Base-by-base conservation (phyloP, 2,797 vertebrate genomes). In the Epinephelus malabaricus region DNA sequence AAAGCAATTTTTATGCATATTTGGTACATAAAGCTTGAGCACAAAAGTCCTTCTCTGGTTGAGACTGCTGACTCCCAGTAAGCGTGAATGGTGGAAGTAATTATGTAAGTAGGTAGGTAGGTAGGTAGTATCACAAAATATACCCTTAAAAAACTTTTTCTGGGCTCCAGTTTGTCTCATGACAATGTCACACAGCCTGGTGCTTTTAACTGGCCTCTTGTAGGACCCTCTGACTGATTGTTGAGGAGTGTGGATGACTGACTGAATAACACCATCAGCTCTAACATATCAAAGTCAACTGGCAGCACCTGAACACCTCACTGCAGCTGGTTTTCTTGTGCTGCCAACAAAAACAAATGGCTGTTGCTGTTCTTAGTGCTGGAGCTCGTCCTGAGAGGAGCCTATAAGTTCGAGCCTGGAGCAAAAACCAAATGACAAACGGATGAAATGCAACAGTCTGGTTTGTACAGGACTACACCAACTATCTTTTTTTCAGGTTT, bases 221-320 rank as follows among this genome's bases (percentile, higher is more conserved):
- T 34, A 2, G 34, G 34, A 21, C 11, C 19, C 6, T 8, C 4
- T 34, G 18, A n/a, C 27, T 40, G 12, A 21, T 21, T 66, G 34
- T 7, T 34, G 7, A 34, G 8, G 6, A 34, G 34, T 8, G 8
- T 34, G 34, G 34, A 34, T 34, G 6, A 34, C 34, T 34, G 34
- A 8, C 34, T 34, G 34, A 7, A 34, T 34, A 34, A 34, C 27
- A 30, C 27, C 27, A 30, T 30, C 27, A 30, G 27, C 27, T 7
- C 34, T 34, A 34, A 34, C 34, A 34, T 34, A 34, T 34, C 7
- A 34, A 34, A 34, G 34, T 34, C 34, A 27, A 27, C 25, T 27
- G 25, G 25, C 12, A 68, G 73, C 70, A 68, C n/a, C 27, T 62
- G 49, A 50, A 69, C 40, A 40, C 23, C n/a, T 10, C 59, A 34